Evolutionary conservation across 2,797 vertebrate genomes (phyloP), one percentile per base, ranked within the genome.

Genomic region (Lepidocolaptes lacrymiger): DNA sequence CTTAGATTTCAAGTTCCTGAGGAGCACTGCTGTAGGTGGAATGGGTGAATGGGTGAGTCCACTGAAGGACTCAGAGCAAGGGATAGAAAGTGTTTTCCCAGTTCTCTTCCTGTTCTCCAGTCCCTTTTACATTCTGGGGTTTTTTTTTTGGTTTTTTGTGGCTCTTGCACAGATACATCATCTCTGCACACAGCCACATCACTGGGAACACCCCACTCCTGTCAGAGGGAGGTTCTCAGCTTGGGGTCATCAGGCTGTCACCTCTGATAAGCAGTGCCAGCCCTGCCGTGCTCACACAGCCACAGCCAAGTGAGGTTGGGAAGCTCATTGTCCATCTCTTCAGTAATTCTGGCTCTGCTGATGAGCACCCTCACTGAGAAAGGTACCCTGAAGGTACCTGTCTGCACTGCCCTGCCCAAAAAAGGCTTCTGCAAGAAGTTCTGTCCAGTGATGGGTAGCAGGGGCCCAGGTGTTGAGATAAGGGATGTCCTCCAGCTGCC

Each of bases 341-440:
- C 74, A 39, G 52, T 66, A 48, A 79, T 81, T 75, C 56, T 80
- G 68, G 84, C 88, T 83, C 79, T 95, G 92, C 77, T 75, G 73
- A 10, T n/a, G 36, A 88, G 59, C 52, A 20, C 17, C 36, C 79
- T 95, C 11, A 28, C 73, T 10, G 32, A 80, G 78, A 94, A 91
- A 54, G 89, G 64, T 91, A 75, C 59, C 85, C 56, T 79, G n/a
- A 88, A 95, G 80, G 78, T 83, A 72, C 90, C 92, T 88, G 34
- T 91, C 84, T 96, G 90, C 85, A 86, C 51, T 95, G 19, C 56
- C 75, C 91, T 80, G 41, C 85, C 85, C 89, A 51, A 91, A 92
- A 91, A 92, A 79, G 82, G 69, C 66, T 61, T 41, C 89, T 62
- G 30, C 67, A 61, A 84, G 96, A 75, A 28, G 15, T 63, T 86